Percentiles rank a stretch among this genome's conserved stretches.
These are phyloP conservation scores for Coracopsis vasa DNA, from an alignment of 2,113 vertebrate genomes.

Conservation along the genomic window DNA sequence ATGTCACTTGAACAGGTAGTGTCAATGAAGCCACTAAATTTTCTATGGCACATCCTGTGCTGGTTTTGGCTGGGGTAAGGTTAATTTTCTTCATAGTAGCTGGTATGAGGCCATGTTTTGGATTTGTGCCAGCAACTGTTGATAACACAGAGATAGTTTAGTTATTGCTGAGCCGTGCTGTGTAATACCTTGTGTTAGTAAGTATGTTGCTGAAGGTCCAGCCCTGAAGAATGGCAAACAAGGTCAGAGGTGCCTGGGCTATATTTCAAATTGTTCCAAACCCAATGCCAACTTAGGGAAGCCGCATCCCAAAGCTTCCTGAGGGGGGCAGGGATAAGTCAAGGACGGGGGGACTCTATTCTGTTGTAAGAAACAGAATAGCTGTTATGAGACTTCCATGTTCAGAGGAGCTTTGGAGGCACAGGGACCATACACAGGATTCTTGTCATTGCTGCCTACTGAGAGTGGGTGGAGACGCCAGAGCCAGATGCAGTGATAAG, in stretches of 20 bases:
- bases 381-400: neutral
- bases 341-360: neutral
- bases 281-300: neutral
- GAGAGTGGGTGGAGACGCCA: neutral
- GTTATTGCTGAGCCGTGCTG: neutral
- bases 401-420: neutral
- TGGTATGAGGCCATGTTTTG: neutral
- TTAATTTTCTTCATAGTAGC: neutral
- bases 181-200: neutral
- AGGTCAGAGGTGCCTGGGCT: neutral
- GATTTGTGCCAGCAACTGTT: neutral
- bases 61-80: neutral
- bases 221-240: neutral
- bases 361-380: neutral
- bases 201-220: neutral
- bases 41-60: neutral
- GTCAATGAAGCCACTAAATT: neutral
- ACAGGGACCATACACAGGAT: rapidly evolving
- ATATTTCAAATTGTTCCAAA: neutral
- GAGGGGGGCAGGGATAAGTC: neutral
- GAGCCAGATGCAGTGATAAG: neutral
- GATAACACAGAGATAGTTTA: neutral
- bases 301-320: neutral
- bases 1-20: neutral
- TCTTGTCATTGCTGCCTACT: neutral